phyloP scores from a whole-genome alignment of 2,888 invertebrate species.

The Pseudoips prasinana region DNA sequence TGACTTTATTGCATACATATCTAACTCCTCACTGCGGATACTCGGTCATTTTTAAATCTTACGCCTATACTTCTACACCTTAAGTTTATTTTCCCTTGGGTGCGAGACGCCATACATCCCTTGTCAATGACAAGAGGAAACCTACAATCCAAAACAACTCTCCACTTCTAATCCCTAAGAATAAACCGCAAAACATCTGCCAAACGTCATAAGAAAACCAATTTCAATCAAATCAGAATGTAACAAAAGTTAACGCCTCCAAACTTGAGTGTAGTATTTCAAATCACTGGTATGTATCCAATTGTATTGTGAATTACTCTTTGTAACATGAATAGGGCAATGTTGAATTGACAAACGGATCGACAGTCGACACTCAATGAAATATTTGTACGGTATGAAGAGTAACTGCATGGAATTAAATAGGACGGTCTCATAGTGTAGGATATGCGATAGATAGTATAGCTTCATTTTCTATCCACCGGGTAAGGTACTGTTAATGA shows the following conservation, averaged over 20 bases:
- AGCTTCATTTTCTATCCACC: too few species aligned
- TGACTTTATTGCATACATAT: too few species aligned
- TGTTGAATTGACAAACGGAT: conserved; percentile 16
- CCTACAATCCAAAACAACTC: too few species aligned
- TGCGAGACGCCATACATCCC: too few species aligned
- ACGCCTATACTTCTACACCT: too few species aligned
- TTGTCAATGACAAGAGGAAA: too few species aligned
- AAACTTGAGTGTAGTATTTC: conserved; percentile 38
- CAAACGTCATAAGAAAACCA: conserved; percentile 12
- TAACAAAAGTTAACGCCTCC: conserved; percentile 31
- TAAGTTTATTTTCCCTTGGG: too few species aligned
- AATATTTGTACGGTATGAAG: conserved; percentile 15
- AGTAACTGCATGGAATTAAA: background rate
- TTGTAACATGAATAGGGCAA: conserved; percentile 1
- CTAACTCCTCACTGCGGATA: too few species aligned
- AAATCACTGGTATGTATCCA: conserved; percentile 22
- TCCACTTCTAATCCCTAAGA: background rate
- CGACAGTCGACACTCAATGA: conserved; percentile 1
- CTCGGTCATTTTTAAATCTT: too few species aligned
- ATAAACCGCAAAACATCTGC: conserved; percentile 2
- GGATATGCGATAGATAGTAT: background rate
- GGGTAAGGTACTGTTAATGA: too few species aligned
- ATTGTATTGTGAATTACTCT: conserved; percentile 11
- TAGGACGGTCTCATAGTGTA: background rate
- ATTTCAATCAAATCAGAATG: conserved; percentile 14